Evolutionary conservation across 2,888 invertebrate genomes (phyloP).

Genomic region (Meiosimyza decipiens): DNA sequence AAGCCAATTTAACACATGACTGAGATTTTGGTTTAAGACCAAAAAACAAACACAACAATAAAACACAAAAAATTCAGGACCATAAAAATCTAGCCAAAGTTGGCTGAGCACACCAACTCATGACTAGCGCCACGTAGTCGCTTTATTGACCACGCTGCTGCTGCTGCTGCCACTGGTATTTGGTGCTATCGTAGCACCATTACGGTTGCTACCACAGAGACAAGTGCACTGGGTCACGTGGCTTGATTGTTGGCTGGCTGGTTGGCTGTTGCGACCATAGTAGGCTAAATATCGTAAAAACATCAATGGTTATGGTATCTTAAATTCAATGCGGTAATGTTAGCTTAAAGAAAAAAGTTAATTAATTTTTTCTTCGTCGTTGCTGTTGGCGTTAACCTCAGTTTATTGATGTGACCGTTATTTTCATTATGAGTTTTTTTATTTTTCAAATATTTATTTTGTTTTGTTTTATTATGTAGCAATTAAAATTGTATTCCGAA

Average conservation of each 20-base stretch:
- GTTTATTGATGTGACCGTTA: constrained; percentile 5
- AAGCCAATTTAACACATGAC: constrained; percentile 31
- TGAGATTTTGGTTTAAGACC: constrained; percentile 20
- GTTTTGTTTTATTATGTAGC: constrained; percentile 2
- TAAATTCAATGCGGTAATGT: constrained; percentile 6
- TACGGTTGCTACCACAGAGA: constrained; percentile 1
- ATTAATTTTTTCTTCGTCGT: constrained; percentile 22
- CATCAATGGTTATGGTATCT: background rate
- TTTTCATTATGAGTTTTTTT: too few relatives aligned
- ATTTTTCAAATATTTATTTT: background rate
- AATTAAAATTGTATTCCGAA: background rate
- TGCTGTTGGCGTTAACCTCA: constrained; percentile 3
- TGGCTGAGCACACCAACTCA: background rate
- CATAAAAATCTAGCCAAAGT: background rate
- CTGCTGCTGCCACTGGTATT: background rate
- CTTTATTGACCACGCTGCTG: constrained; percentile 3
- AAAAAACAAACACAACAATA: background rate
- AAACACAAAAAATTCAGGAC: background rate
- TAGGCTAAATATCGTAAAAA: too few relatives aligned
- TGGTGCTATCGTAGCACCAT: background rate
- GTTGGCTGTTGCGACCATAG: too few relatives aligned
- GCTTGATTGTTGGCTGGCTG: background rate
- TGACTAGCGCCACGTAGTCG: constrained; percentile 15
- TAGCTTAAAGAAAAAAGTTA: constrained; percentile 15
- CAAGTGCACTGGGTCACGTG: constrained; percentile 27